Evolutionary conservation across 2,113 vertebrate species (phyloP).

Genomic region (Rhynchomys soricoides): DNA sequence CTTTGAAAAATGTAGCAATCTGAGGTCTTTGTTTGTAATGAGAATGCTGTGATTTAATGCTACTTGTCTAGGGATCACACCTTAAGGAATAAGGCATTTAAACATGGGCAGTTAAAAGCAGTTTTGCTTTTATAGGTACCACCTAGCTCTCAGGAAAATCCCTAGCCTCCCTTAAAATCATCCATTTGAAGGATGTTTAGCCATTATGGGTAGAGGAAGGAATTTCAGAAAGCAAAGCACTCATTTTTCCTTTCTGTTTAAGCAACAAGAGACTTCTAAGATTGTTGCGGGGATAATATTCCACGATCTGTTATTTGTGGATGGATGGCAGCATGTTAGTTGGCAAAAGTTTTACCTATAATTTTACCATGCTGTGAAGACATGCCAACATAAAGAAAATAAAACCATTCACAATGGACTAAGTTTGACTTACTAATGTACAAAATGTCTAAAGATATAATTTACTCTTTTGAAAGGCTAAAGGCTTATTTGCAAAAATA

Average conservation of each 20-base stretch:
- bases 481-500: background rate
- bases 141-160: background rate
- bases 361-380: constrained; percentile 2
- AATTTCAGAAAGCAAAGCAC: background rate
- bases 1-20: background rate
- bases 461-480: background rate
- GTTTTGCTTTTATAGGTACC: background rate
- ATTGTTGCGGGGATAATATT: background rate
- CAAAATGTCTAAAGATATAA: constrained; percentile 18
- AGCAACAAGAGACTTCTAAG: background rate
- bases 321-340: background rate
- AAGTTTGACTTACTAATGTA: background rate
- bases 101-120: background rate
- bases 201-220: background rate
- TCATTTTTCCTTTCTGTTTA: background rate
- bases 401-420: constrained; percentile 2
- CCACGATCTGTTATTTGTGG: background rate
- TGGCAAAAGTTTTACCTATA: constrained; percentile 36
- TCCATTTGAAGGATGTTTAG: background rate
- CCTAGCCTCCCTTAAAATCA: background rate
- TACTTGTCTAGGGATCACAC: background rate
- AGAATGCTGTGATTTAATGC: background rate
- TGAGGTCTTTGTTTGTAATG: constrained; percentile 11
- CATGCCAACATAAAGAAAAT: constrained; percentile 59
- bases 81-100: background rate